Base-by-base conservation (phyloP, 2,113 vertebrate species). In the Indicator maculatus region DNA sequence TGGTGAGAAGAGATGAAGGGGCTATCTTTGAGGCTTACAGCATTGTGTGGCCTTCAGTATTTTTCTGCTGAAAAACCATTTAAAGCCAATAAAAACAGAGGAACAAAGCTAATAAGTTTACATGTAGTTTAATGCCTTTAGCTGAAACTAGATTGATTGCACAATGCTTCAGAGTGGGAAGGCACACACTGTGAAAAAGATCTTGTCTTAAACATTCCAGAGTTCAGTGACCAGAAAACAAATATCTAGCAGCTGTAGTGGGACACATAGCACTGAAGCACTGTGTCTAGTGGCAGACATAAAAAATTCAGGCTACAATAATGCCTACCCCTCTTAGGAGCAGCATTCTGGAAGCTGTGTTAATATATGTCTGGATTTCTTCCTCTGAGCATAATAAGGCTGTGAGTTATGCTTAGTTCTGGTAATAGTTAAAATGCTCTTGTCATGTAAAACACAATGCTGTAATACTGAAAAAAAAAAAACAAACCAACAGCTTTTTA, bases 101-200 rank as follows among this genome's bases (percentile, higher is more conserved):
- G 52, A 63, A 27, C 33, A 44, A 74, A n/a, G 45, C 59, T 67
- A 44, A 7, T 56, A 82, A 83, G 21, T 70, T 93, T 60, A 55
- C 19, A 7, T 39, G 27, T 66, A 47, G 55, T 96, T 96, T 96
- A 94, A 95, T 92, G 44, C 6, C 23, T 76, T 89, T 82, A 66
- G 39, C 41, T 55, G 59, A 82, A 5, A 11, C 26, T 28, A 38
- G 38, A 47, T 9, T 45, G 16, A 47, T 9, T 45, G 16, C 65
- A 86, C 74, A 61, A 2, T 30, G 28, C 36, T 92, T 85, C 52
- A 10, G 85, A 86, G 60, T 44, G 14, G 11, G 24, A 74, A 85
- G 85, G 85, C 82, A 91, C 78, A 73, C 64, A 30, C 4, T 21
- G n/a, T 59, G 74, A 31, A 31, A 58, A 72, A 67, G 39, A 38